Conservation (phyloP, 2,888 invertebrate species). For the Melanostoma scalare region DNA sequence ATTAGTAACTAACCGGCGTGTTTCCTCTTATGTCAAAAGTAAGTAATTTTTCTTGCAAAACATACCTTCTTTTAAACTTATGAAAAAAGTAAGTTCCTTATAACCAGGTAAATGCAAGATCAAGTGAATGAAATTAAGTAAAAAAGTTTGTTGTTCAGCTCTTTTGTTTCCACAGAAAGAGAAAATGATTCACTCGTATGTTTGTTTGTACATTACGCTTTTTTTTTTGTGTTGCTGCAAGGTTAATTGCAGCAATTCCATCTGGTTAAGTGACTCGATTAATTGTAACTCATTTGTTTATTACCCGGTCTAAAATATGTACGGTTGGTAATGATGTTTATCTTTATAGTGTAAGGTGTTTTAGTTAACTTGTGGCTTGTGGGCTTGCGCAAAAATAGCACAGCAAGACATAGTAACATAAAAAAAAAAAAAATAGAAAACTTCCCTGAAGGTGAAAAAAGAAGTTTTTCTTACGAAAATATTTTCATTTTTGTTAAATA, state of each 20-base stretch:
- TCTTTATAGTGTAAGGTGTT: slow-evolving; percentile 22
- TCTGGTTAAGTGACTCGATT: slow-evolving; percentile 65
- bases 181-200: slow-evolving; percentile 23
- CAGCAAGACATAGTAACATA: slow-evolving; percentile 8
- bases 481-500: neutral
- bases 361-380: slow-evolving; percentile 9
- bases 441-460: slow-evolving; percentile 30
- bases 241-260: slow-evolving; percentile 64
- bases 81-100: no score
- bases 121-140: neutral
- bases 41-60: no score
- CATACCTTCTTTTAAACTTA: no score
- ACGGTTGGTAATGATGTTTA: slow-evolving; percentile 45
- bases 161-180: slow-evolving; percentile 46
- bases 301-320: slow-evolving; percentile 29
- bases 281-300: slow-evolving; percentile 69
- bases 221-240: slow-evolving; percentile 41
- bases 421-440: slow-evolving; percentile 6
- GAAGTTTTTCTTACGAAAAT: neutral
- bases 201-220: neutral
- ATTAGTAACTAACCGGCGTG: no score
- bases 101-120: no score
- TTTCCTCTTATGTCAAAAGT: no score
- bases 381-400: slow-evolving; percentile 10
- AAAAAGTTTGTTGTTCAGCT: slow-evolving; percentile 58